phyloP scores from a whole-genome alignment of 2,888 invertebrate species.

The Agrochola circellaris region DNA sequence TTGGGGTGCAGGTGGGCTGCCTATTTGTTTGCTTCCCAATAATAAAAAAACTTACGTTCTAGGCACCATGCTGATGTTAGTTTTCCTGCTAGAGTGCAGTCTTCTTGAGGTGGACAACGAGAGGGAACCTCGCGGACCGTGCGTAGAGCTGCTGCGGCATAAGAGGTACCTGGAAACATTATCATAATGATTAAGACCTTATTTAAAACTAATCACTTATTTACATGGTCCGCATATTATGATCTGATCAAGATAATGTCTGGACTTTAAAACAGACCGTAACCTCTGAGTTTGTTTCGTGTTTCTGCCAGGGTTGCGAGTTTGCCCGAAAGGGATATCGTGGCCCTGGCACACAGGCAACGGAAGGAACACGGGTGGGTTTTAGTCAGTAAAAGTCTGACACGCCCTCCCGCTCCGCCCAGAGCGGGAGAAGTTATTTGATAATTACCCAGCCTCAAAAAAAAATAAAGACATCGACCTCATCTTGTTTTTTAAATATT shows the following conservation, averaged over 20 bases:
- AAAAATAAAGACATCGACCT: too few species aligned
- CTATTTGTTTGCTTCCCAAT: background rate
- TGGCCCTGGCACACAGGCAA: too few species aligned
- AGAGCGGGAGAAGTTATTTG: too few species aligned
- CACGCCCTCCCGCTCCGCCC: too few species aligned
- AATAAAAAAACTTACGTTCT: slow-evolving; percentile 80
- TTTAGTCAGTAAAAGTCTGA: too few species aligned
- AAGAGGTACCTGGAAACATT: slow-evolving; percentile 81
- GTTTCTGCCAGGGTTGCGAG: too few species aligned
- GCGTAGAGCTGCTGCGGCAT: slow-evolving; percentile 82
- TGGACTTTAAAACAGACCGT: background rate
- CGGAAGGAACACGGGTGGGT: too few species aligned
- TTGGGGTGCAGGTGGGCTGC: background rate
- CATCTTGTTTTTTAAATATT: too few species aligned
- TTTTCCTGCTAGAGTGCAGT: slow-evolving; percentile 86
- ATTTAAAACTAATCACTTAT: background rate
- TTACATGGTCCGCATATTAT: background rate
- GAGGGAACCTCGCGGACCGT: slow-evolving; percentile 84
- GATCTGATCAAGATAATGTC: background rate
- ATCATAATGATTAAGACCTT: background rate
- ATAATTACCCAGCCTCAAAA: too few species aligned
- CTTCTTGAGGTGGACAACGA: slow-evolving; percentile 86
- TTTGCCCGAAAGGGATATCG: too few species aligned
- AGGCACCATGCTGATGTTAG: slow-evolving; percentile 88
- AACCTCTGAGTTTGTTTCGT: background rate